Evolutionary conservation across 2,113 vertebrate species (phyloP).

Genomic region (Xenopus tropicalis): UCB_Xtro_10.0 CM004446.2:127863501-127864000

Average conservation of each 20-base stretch:
- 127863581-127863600: too few relatives aligned
- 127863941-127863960: constrained; percentile 19
- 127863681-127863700: too few relatives aligned
- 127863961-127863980: not conserved
- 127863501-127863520: too few relatives aligned
- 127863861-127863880: not conserved
- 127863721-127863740: too few relatives aligned
- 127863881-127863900: not conserved
- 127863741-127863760: constrained; percentile 28
- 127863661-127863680: too few relatives aligned
- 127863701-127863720: too few relatives aligned
- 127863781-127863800: constrained; percentile 15
- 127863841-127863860: not conserved
- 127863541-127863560: too few relatives aligned
- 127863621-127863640: too few relatives aligned
- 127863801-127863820: constrained; percentile 41
- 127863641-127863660: too few relatives aligned
- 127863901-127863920: not conserved
- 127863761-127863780: constrained; percentile 41
- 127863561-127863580: too few relatives aligned
- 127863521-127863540: too few relatives aligned
- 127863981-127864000: constrained; percentile 4
- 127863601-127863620: too few relatives aligned
- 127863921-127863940: not conserved
- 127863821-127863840: not conserved